phyloP scores from a whole-genome alignment of 2,888 invertebrate species.

The Ormyrus pomaceus region DNA sequence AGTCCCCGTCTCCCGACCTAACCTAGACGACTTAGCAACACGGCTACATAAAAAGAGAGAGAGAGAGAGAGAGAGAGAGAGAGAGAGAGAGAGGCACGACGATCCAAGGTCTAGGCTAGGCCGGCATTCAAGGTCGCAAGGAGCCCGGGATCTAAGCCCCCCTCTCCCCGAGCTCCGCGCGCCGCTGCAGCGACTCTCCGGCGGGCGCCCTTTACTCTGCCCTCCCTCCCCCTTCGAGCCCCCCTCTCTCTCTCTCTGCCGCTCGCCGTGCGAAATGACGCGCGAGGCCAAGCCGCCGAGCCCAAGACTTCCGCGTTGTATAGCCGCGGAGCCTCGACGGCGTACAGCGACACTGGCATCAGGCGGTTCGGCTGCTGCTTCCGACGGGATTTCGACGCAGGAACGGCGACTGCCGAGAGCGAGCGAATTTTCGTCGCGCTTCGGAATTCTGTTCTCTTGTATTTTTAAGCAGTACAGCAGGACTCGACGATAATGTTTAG shows the following conservation, averaged over 20 bases:
- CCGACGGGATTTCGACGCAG: too few relatives aligned
- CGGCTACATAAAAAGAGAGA: background rate
- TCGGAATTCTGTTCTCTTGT: too few relatives aligned
- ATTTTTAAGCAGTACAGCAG: too few relatives aligned
- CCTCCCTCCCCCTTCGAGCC: background rate
- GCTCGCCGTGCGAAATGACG: too few relatives aligned
- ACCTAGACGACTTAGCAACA: constrained; percentile 48
- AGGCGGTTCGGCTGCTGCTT: too few relatives aligned
- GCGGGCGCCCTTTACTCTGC: background rate
- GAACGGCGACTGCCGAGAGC: too few relatives aligned
- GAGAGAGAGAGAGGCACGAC: background rate
- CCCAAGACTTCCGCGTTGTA: too few relatives aligned
- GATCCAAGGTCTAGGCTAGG: constrained; percentile 72
- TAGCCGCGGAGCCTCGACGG: too few relatives aligned
- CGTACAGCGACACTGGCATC: too few relatives aligned
- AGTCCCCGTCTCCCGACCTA: constrained; percentile 17
- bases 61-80: background rate
- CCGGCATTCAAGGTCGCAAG: constrained; percentile 70
- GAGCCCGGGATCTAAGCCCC: constrained; percentile 21
- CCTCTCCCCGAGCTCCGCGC: background rate
- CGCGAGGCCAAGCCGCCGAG: too few relatives aligned
- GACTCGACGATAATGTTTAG: too few relatives aligned
- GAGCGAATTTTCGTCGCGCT: too few relatives aligned
- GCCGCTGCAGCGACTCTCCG: background rate
- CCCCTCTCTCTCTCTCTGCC: constrained; percentile 30